Percentiles rank a stretch among this genome's conserved stretches.
Conservation (phyloP, 2,888 invertebrate genomes). For the Macrophya alboannulata region DNA sequence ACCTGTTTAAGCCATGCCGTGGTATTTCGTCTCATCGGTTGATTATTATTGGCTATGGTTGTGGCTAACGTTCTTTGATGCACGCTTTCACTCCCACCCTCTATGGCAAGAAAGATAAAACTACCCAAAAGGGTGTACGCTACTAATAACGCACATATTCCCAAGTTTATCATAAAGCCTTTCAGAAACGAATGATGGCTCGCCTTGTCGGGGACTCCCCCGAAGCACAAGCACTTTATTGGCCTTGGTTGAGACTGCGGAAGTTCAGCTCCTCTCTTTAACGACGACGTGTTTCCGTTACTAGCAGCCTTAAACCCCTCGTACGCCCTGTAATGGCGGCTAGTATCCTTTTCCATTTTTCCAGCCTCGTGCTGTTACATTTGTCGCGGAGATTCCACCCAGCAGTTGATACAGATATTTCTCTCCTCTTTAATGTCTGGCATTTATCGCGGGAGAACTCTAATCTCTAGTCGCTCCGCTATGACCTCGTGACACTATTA, state of each 20-base stretch:
- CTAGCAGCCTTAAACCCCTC: slow-evolving; percentile 78
- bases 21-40: slow-evolving; percentile 68
- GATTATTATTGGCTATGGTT: slow-evolving; percentile 76
- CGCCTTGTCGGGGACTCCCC: slow-evolving; percentile 78
- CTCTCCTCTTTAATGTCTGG: slow-evolving; percentile 48
- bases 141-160: slow-evolving; percentile 90
- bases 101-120: slow-evolving; percentile 93
- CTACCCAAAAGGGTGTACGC: slow-evolving; percentile 91
- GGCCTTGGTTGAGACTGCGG: slow-evolving; percentile 70
- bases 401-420: slow-evolving; percentile 33
- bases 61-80: slow-evolving; percentile 84
- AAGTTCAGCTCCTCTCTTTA: slow-evolving; percentile 71
- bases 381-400: slow-evolving; percentile 51
- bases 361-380: slow-evolving; percentile 52
- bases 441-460: slow-evolving; percentile 61
- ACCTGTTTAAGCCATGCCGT: slow-evolving; percentile 78
- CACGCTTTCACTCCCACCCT: slow-evolving; percentile 84
- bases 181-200: slow-evolving; percentile 84
- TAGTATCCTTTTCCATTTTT: slow-evolving; percentile 77
- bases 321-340: slow-evolving; percentile 77
- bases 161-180: slow-evolving; percentile 90
- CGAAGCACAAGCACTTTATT: slow-evolving; percentile 77
- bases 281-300: slow-evolving; percentile 78
- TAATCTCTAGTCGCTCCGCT: slow-evolving; percentile 60
- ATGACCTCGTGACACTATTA: slow-evolving; percentile 61